Conservation (phyloP, 2,113 vertebrate species). For the Catharus minimus region DNA sequence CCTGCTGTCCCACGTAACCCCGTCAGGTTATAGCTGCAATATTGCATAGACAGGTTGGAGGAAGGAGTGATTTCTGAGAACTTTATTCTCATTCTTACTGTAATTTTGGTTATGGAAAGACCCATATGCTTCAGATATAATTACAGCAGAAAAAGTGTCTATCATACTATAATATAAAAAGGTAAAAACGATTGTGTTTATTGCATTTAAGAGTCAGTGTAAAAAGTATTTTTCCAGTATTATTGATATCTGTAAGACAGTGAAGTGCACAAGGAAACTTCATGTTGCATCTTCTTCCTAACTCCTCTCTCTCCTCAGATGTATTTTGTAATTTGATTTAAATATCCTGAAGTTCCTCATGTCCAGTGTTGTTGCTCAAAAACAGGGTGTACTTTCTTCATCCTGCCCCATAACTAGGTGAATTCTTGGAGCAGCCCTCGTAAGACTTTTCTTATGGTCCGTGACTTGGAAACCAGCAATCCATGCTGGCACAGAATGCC, state of each 20-base stretch:
- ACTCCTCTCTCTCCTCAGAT: not conserved
- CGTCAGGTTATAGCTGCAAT: not conserved
- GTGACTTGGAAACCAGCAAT: not conserved
- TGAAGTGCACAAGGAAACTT: conserved; percentile 39
- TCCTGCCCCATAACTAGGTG: not conserved
- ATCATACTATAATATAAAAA: conserved; percentile 35
- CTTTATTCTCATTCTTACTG: not conserved
- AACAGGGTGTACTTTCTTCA: not conserved
- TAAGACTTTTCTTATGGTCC: conserved; percentile 47
- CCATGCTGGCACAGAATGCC: not conserved
- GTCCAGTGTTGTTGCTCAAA: not conserved
- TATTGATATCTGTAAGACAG: conserved; percentile 48
- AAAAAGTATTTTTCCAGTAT: conserved; percentile 32
- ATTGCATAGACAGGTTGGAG: not conserved
- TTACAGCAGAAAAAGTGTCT: conserved; percentile 13
- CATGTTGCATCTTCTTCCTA: not conserved
- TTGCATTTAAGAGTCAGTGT: conserved; percentile 38
- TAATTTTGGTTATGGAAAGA: not conserved
- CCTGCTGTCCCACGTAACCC: not conserved
- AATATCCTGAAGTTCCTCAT: not conserved
- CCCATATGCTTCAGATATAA: not conserved
- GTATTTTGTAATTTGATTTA: not conserved
- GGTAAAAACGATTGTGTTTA: conserved; percentile 26
- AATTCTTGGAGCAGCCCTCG: not conserved
- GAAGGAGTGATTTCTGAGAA: not conserved